These are phyloP conservation scores for Epistrophe eligans DNA, from an alignment of 2,888 invertebrate genomes.

Conservation along the genomic window DNA sequence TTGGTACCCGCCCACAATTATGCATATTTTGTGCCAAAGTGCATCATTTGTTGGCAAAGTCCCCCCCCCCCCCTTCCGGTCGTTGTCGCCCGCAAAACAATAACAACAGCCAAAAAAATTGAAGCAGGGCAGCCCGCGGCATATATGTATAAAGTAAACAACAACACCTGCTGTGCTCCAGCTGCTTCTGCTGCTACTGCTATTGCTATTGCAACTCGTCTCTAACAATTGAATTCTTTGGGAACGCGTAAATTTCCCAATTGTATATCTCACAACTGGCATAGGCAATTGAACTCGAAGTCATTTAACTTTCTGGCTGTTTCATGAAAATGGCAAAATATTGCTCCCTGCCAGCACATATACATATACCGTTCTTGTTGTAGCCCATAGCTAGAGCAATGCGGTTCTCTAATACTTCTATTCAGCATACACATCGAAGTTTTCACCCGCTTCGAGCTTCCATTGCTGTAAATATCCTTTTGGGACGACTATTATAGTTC, in stretches of 20 bases:
- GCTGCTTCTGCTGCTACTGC: constrained; percentile 20
- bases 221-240: constrained; percentile 72
- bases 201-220: constrained; percentile 18
- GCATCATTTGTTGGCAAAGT: constrained; percentile 65
- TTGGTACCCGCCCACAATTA: constrained; percentile 64
- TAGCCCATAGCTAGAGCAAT: constrained; percentile 16
- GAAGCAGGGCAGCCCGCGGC: constrained; percentile 48
- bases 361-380: background rate
- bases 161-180: constrained; percentile 42
- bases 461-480: constrained; percentile 24
- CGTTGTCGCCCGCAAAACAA: constrained; percentile 40
- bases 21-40: constrained; percentile 73
- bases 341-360: constrained; percentile 25
- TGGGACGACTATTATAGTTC: background rate
- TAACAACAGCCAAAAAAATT: constrained; percentile 57
- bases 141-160: constrained; percentile 38
- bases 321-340: constrained; percentile 47
- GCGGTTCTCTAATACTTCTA: constrained; percentile 29
- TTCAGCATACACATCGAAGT: constrained; percentile 54
- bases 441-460: constrained; percentile 48
- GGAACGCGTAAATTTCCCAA: constrained; percentile 72
- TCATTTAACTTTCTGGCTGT: constrained; percentile 71
- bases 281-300: constrained; percentile 74
- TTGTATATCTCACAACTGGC: constrained; percentile 71
- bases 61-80: background rate